These are phyloP conservation scores for Argyrosomus japonicus DNA, from an alignment of 2,113 vertebrate genomes.

Conservation along the genomic window DNA sequence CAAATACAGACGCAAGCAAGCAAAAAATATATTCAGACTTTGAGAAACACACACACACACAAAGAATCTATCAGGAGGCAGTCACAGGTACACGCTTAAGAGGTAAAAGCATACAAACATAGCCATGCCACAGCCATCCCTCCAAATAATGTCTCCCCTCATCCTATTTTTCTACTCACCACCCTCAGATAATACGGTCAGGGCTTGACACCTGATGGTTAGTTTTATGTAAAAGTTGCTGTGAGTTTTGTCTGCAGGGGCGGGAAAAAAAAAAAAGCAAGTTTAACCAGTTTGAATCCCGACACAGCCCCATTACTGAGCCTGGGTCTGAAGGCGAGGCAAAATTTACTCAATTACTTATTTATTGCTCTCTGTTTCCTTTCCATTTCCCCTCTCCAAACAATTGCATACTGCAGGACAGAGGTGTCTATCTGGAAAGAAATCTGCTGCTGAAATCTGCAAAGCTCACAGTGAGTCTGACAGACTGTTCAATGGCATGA, in stretches of 20 bases:
- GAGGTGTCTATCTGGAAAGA: slow-evolving; percentile 18
- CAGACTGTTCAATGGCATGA: slow-evolving; percentile 27
- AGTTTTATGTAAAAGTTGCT: slow-evolving; percentile 18
- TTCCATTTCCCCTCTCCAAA: slow-evolving; percentile 42
- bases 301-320: slow-evolving; percentile 1
- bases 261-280: slow-evolving; percentile 12
- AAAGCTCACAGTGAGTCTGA: slow-evolving; percentile 11
- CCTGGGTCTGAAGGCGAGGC: slow-evolving; percentile 13
- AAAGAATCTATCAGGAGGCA: slow-evolving; percentile 5
- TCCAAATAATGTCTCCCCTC: slow-evolving; percentile 38
- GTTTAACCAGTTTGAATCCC: slow-evolving; percentile 37
- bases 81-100: slow-evolving; percentile 10
- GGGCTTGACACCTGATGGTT: slow-evolving; percentile 28
- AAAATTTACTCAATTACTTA: slow-evolving; percentile 45
- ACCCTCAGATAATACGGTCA: slow-evolving; percentile 19
- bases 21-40: slow-evolving; percentile 41
- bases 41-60: slow-evolving; percentile 18
- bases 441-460: slow-evolving; percentile 42
- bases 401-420: slow-evolving; percentile 16
- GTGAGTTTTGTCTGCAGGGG: slow-evolving; percentile 24
- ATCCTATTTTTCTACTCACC: slow-evolving; percentile 27
- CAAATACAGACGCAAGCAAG: slow-evolving; percentile 33
- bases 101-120: neutral
- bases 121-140: too few relatives aligned
- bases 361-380: slow-evolving; percentile 51